Evolutionary conservation across 2,888 invertebrate genomes (phyloP), one percentile per base, ranked within the genome.

Genomic region (Eledona agricola): DNA sequence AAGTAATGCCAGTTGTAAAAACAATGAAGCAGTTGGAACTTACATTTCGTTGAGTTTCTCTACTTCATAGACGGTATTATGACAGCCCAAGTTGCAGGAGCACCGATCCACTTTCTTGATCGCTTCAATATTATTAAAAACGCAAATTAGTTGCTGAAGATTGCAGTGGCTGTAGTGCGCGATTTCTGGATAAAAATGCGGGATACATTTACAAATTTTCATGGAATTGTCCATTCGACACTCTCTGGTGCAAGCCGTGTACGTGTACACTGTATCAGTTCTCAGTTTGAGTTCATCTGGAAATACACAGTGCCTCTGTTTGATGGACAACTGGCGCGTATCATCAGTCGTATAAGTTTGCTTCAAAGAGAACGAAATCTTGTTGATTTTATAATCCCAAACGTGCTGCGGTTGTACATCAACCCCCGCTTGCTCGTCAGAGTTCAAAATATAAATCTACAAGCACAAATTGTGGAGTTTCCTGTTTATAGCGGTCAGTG

Each of bases 291-390:
- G 77, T 71, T 90, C 90, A 62, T 88, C 81, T 0, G 81, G 78
- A 65, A 88, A 90, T 16, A 88, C 81, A 64, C 91, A 91, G 40
- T 86, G 83, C 4, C 91, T 76, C 70, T 90, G 90, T 1, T 81
- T 81, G 5, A 83, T 79, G 1, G 80, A 78, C 28, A 91, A 75
- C 63, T 89, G 89, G 0, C 83, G 78, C 0, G 89, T 88, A 66
- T 89, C 88, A 49, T 83, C 82, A 0, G 89, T 89, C 0, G 89
- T 89, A 70, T 89, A 89, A 0, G 89, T 89, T 68, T 87, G 85
- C 66, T 88, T 88, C 12, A 88, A 85, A 0, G 87, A 86, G 69
- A 90, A 86, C 0, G 81, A 81, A 0, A 86, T 81, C 61, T 80
- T 81, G 56, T 81, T 79, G 1, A 85, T 82, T 9, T 79, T 77